These are phyloP conservation scores for Blennius ocellaris DNA, from an alignment of 2,113 vertebrate species.

Conservation along the genomic window DNA sequence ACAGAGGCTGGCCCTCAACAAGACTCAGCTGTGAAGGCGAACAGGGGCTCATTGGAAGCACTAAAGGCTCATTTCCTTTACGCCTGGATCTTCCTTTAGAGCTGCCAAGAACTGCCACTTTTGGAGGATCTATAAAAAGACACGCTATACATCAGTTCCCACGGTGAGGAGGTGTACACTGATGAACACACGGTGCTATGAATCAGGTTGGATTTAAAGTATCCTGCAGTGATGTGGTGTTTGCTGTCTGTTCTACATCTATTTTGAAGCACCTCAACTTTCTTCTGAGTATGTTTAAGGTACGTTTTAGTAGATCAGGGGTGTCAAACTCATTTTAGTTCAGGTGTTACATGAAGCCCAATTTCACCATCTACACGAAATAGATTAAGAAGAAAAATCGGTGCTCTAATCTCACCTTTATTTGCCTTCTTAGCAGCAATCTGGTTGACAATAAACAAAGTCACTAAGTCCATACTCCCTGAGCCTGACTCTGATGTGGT, in stretches of 20 bases:
- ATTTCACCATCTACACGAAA: no score
- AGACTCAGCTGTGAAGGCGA: constrained; percentile 81
- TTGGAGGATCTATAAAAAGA: constrained; percentile 76
- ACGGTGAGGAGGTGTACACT: not conserved
- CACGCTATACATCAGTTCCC: not conserved
- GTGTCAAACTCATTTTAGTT: no score
- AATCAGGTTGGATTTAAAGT: no score
- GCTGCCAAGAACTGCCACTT: constrained; percentile 81
- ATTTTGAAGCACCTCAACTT: no score
- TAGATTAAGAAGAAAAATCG: no score
- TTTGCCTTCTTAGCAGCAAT: constrained; percentile 88
- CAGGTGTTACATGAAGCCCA: no score
- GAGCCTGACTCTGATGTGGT: constrained; percentile 70
- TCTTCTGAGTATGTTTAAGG: no score
- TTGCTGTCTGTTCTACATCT: no score
- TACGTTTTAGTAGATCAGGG: no score
- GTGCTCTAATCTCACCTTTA: constrained; percentile 76
- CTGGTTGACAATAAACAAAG: constrained; percentile 91
- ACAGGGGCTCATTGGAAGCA: constrained; percentile 88
- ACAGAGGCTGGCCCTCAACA: constrained; percentile 75
- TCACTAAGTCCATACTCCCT: constrained; percentile 90
- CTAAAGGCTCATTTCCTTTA: constrained; percentile 71
- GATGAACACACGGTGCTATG: no score
- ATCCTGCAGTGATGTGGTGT: no score
- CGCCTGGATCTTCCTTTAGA: constrained; percentile 65